Evolutionary conservation across 1,140 invertebrate species (phyloP).

Genomic region (Drosophila eugracilis): DNA sequence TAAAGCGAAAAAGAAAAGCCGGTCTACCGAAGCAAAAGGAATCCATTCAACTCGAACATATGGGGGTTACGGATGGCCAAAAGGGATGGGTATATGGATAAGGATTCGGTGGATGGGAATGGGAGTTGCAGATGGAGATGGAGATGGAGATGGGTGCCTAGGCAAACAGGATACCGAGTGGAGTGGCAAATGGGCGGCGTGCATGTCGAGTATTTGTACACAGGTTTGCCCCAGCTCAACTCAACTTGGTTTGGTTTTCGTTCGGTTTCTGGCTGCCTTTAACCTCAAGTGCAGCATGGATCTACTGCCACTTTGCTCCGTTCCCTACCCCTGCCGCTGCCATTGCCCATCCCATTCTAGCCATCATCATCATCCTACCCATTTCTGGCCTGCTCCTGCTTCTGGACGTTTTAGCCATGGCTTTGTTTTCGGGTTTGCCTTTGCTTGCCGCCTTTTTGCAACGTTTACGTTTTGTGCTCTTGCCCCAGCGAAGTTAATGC

Average conservation of each 20-base stretch:
- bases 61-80: slow-evolving; percentile 10
- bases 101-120: not conserved
- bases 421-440: slow-evolving; percentile 77
- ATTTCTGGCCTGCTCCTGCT: slow-evolving; percentile 31
- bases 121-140: not conserved
- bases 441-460: slow-evolving; percentile 76
- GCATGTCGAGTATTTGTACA: slow-evolving; percentile 61
- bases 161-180: slow-evolving; percentile 41
- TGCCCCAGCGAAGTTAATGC: slow-evolving; percentile 69
- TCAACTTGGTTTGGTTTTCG: slow-evolving; percentile 10
- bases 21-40: slow-evolving; percentile 25
- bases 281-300: slow-evolving; percentile 58
- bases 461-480: slow-evolving; percentile 73
- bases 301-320: slow-evolving; percentile 32
- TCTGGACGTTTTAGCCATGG: slow-evolving; percentile 64
- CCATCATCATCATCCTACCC: slow-evolving; percentile 2
- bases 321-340: not conserved
- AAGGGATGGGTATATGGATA: not conserved
- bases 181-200: slow-evolving; percentile 36
- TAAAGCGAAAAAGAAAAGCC: slow-evolving; percentile 3
- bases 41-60: slow-evolving; percentile 63
- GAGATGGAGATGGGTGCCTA: not conserved
- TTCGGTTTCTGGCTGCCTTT: slow-evolving; percentile 52
- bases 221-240: slow-evolving; percentile 35
- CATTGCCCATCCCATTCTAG: not conserved